Evolutionary conservation across 2,113 vertebrate genomes (phyloP).

Genomic region (Syngnathus scovelli): DNA sequence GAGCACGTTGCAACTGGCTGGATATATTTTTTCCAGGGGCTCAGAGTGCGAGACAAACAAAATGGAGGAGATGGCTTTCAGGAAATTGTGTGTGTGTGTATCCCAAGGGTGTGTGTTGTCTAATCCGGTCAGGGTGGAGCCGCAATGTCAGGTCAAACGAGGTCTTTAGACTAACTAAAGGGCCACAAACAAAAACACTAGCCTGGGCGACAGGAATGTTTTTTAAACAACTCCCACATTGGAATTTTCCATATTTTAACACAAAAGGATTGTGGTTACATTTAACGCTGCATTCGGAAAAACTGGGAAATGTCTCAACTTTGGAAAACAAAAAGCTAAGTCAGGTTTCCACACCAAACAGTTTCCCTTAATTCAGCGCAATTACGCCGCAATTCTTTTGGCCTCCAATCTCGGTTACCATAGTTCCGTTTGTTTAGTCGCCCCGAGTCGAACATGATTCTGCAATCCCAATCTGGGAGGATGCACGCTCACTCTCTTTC

Average conservation of each 20-base stretch:
- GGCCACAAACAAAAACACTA: slow-evolving; percentile 26
- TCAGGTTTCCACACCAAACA: no score
- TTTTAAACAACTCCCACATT: not conserved
- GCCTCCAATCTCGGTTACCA: not conserved
- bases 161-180: slow-evolving; percentile 34
- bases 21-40: not conserved
- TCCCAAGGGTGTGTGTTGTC: slow-evolving; percentile 22
- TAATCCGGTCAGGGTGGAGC: slow-evolving; percentile 48
- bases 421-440: not conserved
- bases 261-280: not conserved
- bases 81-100: slow-evolving; percentile 7
- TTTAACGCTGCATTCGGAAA: not conserved
- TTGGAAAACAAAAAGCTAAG: not conserved
- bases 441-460: not conserved
- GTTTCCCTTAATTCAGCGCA: no score
- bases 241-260: not conserved
- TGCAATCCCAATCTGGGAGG: not conserved
- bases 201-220: not conserved
- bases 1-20: not conserved
- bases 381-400: not conserved
- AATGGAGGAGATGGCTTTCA: slow-evolving; percentile 41
- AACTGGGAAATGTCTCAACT: not conserved
- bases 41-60: slow-evolving; percentile 1
- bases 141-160: slow-evolving; percentile 57
- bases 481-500: slow-evolving; percentile 16